These are phyloP conservation scores for Helostoma temminkii DNA, from an alignment of 2,797 vertebrate genomes.

Conservation along the genomic window DNA sequence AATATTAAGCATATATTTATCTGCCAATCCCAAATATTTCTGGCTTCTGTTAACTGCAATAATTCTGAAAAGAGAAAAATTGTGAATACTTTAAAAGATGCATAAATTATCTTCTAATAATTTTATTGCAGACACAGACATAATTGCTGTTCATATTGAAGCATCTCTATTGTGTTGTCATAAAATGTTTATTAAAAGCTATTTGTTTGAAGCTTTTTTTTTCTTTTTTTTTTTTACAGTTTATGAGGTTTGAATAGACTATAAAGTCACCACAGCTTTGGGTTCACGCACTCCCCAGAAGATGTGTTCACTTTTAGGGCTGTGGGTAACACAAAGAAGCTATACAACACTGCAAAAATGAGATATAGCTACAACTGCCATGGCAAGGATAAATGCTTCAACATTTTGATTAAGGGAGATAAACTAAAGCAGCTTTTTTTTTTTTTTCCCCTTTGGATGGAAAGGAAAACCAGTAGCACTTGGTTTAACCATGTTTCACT, in stretches of 20 bases:
- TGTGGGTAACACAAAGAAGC: constrained; percentile 61
- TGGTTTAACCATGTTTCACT: constrained; percentile 81
- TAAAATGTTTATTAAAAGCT: constrained; percentile 50
- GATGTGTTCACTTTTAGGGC: constrained; percentile 47
- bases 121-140: background rate
- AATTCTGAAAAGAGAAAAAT: constrained; percentile 14
- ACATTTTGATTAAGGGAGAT: constrained; percentile 79
- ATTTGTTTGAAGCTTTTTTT: constrained; percentile 46
- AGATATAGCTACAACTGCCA: constrained; percentile 56
- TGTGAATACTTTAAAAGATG: constrained; percentile 31
- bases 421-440: constrained; percentile 66
- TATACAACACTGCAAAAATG: constrained; percentile 61
- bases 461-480: constrained; percentile 85
- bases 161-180: constrained; percentile 31
- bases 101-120: constrained; percentile 13
- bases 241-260: constrained; percentile 68
- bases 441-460: constrained; percentile 61
- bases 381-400: constrained; percentile 65
- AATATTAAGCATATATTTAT: background rate
- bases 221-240: too few relatives aligned
- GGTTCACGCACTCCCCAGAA: constrained; percentile 58
- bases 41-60: constrained; percentile 9
- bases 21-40: background rate
- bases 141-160: constrained; percentile 36
- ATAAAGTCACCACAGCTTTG: constrained; percentile 67